phyloP scores from a whole-genome alignment of 2,888 invertebrate genomes.

The Ceratothoa steindachneri region DNA sequence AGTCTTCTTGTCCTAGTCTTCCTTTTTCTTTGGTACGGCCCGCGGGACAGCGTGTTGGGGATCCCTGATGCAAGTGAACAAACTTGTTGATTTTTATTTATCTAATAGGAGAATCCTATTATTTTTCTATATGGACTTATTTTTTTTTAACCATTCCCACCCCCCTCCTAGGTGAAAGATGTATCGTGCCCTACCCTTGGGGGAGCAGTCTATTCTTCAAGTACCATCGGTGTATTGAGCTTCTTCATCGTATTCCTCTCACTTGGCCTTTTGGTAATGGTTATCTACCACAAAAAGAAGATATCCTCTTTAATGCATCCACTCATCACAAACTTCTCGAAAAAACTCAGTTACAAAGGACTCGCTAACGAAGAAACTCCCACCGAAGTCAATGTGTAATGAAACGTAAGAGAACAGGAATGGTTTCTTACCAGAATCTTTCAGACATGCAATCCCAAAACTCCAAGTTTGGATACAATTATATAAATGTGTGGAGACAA shows the following conservation, averaged over 20 bases:
- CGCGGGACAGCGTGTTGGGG: no score
- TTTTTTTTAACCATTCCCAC: neutral
- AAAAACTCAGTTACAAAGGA: conserved; percentile 48
- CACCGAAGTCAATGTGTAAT: conserved; percentile 41
- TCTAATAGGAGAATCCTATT: neutral
- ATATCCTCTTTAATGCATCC: conserved; percentile 41
- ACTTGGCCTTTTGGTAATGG: conserved; percentile 33
- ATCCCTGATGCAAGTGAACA: no score
- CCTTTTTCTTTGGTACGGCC: no score
- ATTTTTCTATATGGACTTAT: neutral
- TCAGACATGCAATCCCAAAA: no score
- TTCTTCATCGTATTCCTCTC: conserved; percentile 38
- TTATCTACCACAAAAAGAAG: conserved; percentile 29
- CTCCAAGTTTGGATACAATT: no score
- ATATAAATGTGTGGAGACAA: no score
- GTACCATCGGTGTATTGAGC: conserved; percentile 27
- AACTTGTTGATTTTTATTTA: no score
- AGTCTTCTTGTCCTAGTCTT: no score
- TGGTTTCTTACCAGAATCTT: no score
- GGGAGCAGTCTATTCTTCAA: conserved; percentile 21
- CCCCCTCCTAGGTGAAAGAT: no score
- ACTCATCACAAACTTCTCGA: conserved; percentile 49
- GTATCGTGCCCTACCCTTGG: no score
- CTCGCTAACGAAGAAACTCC: conserved; percentile 38
- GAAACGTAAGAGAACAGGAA: no score